These are phyloP conservation scores for Diplodus sargus DNA, from an alignment of 2,797 vertebrate species.

Conservation along the genomic window DNA sequence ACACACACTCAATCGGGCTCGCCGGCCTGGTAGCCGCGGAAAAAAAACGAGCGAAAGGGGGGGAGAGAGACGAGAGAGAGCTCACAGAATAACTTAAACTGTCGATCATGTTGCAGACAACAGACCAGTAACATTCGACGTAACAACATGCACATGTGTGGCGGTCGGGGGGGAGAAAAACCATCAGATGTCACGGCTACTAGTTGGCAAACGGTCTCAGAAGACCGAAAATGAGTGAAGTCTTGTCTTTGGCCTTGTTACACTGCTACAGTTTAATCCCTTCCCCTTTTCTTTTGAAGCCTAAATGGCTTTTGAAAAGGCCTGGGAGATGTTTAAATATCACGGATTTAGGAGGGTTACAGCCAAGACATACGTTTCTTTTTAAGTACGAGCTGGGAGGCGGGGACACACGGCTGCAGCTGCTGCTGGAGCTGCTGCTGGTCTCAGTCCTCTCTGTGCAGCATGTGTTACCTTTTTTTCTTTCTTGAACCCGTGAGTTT, in stretches of 20 bases:
- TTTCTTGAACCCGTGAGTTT: constrained; percentile 13
- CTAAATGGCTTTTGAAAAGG: constrained; percentile 70
- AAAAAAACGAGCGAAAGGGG: constrained; percentile 29
- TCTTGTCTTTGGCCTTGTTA: constrained; percentile 65
- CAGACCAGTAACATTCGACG: constrained; percentile 55
- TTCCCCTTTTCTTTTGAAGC: constrained; percentile 64
- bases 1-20: background rate
- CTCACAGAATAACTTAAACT: constrained; percentile 49
- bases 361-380: constrained; percentile 68
- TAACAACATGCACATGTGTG: constrained; percentile 66
- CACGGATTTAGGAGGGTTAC: constrained; percentile 52
- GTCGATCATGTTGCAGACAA: constrained; percentile 56
- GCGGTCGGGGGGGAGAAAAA: constrained; percentile 42
- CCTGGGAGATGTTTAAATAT: constrained; percentile 73
- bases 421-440: constrained; percentile 31
- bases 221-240: constrained; percentile 63
- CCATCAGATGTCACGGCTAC: constrained; percentile 64
- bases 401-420: constrained; percentile 43
- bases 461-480: background rate
- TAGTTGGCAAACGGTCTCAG: constrained; percentile 63
- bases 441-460: constrained; percentile 34
- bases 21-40: constrained; percentile 6
- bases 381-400: constrained; percentile 53
- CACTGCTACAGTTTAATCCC: constrained; percentile 64
- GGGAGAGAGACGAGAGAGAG: background rate